phyloP scores from a whole-genome alignment of 2,888 invertebrate genomes.

The Habrosyne pyritoides region DNA sequence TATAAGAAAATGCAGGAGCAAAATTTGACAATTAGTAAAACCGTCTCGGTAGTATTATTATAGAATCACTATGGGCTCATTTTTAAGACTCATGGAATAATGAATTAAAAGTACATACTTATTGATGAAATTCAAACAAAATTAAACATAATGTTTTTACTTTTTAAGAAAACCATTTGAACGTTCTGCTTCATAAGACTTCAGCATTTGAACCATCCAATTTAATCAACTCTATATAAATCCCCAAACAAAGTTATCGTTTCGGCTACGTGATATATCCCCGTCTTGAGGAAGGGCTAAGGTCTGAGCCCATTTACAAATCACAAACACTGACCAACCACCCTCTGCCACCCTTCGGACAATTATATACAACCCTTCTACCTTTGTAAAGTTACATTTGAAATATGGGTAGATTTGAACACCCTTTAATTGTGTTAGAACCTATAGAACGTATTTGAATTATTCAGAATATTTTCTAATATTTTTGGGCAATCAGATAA shows the following conservation, averaged over 20 bases:
- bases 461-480: conserved; percentile 38
- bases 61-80: too few species aligned
- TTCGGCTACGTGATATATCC: conserved; percentile 80
- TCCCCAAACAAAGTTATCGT: conserved; percentile 76
- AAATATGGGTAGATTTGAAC: conserved; percentile 74
- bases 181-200: too few species aligned
- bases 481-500: too few species aligned
- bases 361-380: conserved; percentile 66
- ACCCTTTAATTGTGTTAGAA: conserved; percentile 44
- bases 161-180: too few species aligned
- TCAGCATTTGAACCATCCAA: too few species aligned
- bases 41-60: too few species aligned
- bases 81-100: too few species aligned
- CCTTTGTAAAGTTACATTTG: conserved; percentile 68
- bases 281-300: conserved; percentile 81
- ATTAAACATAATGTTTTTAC: too few species aligned
- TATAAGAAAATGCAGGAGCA: too few species aligned
- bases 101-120: too few species aligned
- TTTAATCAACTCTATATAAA: conserved; percentile 56
- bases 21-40: too few species aligned
- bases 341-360: conserved; percentile 41
- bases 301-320: conserved; percentile 83
- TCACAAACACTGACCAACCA: conserved; percentile 81
- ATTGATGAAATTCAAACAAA: too few species aligned
- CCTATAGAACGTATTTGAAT: conserved; percentile 41